Conservation (phyloP, 2,888 invertebrate genomes). For the Troides aeacus region DNA sequence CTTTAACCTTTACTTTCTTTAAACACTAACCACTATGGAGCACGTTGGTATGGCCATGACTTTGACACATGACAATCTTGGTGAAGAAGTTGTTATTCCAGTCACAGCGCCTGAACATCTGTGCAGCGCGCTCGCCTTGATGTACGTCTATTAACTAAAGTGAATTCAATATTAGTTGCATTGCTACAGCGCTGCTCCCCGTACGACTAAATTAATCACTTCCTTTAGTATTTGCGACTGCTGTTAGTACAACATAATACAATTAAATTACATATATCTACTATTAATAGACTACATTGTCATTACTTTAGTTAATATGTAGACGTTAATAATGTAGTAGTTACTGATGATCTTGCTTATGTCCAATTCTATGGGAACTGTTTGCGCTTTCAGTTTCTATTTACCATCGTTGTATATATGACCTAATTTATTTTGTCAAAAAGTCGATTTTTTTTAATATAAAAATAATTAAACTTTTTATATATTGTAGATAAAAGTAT, state of each 20-base stretch:
- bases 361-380: no score
- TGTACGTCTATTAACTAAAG: slow-evolving; percentile 11
- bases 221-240: slow-evolving; percentile 4
- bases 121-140: slow-evolving; percentile 9
- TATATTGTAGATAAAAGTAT: no score
- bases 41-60: slow-evolving; percentile 11
- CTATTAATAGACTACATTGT: neutral
- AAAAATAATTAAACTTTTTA: no score
- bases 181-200: neutral
- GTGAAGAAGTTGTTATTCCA: slow-evolving; percentile 15
- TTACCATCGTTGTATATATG: no score
- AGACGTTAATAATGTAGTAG: no score
- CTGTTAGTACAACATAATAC: slow-evolving; percentile 8
- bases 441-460: no score
- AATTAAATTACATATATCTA: slow-evolving; percentile 2
- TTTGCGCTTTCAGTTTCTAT: no score
- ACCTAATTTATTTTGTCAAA: no score
- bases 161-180: slow-evolving; percentile 9
- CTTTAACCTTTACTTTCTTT: no score
- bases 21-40: neutral
- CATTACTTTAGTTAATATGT: neutral
- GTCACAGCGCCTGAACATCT: slow-evolving; percentile 22
- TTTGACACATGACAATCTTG: slow-evolving; percentile 13
- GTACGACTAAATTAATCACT: slow-evolving; percentile 15
- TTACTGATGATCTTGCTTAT: no score